Evolutionary conservation across 2,113 vertebrate species (phyloP), one percentile per base, ranked within the genome.

Genomic region (Pollimyrus isidori): DNA sequence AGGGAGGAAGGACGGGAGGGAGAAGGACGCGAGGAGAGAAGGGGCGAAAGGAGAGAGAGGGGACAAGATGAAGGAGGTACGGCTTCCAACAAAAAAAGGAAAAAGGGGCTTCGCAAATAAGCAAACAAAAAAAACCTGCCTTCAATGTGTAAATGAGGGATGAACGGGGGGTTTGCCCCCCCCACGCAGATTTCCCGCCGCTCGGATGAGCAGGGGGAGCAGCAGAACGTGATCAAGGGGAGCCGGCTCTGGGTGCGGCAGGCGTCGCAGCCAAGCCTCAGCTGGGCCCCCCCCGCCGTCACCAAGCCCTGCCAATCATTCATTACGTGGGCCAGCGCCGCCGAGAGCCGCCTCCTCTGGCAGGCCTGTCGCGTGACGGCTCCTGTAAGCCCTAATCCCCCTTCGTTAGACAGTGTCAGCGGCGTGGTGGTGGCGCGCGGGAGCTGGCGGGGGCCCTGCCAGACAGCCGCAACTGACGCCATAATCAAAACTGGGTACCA

Each of bases 141-240:
- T 98, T 97, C 96, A 98, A 99, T 97, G 97, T 99, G 97, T 97
- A 99, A 99, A 99, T 99, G 97, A 98, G 97, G 96, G 96, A 96
- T 96, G 96, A 96, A 97, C 97, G n/a, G n/a, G n/a, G n/a, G 11
- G 9, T 35, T 35, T 83, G 35, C 26, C 65, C 30, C 48, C 26
- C 30, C 80, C 19, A 19, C 3, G 15, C 97, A 95, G 97, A 97
- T 97, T 97, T 97, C 94, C 96, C 96, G 97, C 95, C 96, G 95
- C 95, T 94, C 93, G 96, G 97, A 97, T 96, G 97, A 98, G 97
- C 94, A 96, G 95, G 95, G 95, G 95, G 96, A 96, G 94, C 94
- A 91, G 93, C 96, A 96, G 96, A 96, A 96, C 95, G 94, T 97
- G 97, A 98, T 98, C 97, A 97, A 98, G 98, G 97, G 96, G 95